Evolutionary conservation across 2,797 vertebrate species (phyloP), one percentile per base, ranked within the genome.

Genomic region (Melanotaenia nigrans): DNA sequence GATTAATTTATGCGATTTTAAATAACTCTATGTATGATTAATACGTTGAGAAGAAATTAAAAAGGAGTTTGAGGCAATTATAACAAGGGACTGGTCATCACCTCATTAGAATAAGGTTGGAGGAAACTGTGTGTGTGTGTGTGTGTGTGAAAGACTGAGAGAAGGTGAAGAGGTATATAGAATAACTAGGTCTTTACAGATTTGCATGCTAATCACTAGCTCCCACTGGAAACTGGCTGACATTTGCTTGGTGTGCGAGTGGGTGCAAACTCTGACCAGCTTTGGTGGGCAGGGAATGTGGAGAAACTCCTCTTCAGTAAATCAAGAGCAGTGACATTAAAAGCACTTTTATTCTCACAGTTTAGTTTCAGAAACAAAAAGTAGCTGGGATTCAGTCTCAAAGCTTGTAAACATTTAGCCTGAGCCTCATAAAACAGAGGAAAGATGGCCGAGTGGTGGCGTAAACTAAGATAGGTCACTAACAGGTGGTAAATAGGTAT

Each of bases 1-100:
- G 96, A 98, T 98, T 98, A 98, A 99, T 99, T 98, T 96, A 97
- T 97, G 96, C 96, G 94, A 96, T 98, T 98, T 99, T 99, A 99
- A 99, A 99, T 99, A 99, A 98, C 96, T 97, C 95, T 96, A 96
- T 94, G 95, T 97, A 97, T 99, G 97, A 99, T 99, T 99, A 99
- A 99, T 98, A 97, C 94, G 96, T 96, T 96, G 94, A 78, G 79
- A 85, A 87, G 96, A 97, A 99, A 98, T 98, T 97, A 98, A 97
- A 45, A 97, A 96, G 94, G 95, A 97, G 95, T 98, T 96, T 94
- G 95, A 98, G 97, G 97, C 97, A 99, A 99, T 99, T 98, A 97
- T 96, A 96, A 96, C 95, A 95, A 95, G 96, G 95, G 95, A 95
- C 94, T 97, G 97, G 97, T 97, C 96, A 96, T 96, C 97, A 97